These are phyloP conservation scores for Empis stercorea DNA, from an alignment of 2,888 invertebrate genomes.

Conservation along the genomic window DNA sequence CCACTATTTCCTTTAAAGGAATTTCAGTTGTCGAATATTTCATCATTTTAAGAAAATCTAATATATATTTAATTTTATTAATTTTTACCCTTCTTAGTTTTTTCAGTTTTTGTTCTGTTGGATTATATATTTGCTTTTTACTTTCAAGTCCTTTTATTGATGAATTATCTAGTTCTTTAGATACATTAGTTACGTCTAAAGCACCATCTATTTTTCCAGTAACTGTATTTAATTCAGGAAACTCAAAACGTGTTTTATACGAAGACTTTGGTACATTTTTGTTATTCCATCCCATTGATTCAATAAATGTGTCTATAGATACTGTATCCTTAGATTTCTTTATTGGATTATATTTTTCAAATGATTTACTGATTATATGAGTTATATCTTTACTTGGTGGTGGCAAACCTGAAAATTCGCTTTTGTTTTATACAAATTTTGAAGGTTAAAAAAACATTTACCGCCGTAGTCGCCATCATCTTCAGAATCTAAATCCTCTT, in stretches of 20 bases:
- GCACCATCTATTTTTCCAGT: constrained; percentile 17
- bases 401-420: constrained; percentile 18
- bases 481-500: constrained; percentile 2
- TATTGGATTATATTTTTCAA: constrained; percentile 7
- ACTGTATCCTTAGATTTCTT: constrained; percentile 15
- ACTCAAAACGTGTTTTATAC: constrained; percentile 14
- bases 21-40: constrained; percentile 35
- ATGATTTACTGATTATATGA: neutral
- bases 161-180: constrained; percentile 18
- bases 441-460: neutral
- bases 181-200: constrained; percentile 16
- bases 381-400: constrained; percentile 7
- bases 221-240: constrained; percentile 15
- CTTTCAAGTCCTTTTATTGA: constrained; percentile 24
- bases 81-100: constrained; percentile 22
- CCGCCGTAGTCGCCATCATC: constrained; percentile 19
- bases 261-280: constrained; percentile 10
- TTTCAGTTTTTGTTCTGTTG: constrained; percentile 44
- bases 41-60: constrained; percentile 23
- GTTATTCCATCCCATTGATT: constrained; percentile 17
- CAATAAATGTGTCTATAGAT: constrained; percentile 15
- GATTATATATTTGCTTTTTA: constrained; percentile 41
- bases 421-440: constrained; percentile 2
- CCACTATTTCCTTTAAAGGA: constrained; percentile 17
- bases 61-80: neutral